Evolutionary conservation across 2,888 invertebrate species (phyloP), one percentile per base, ranked within the genome.

Genomic region (Aphrophora alni): DNA sequence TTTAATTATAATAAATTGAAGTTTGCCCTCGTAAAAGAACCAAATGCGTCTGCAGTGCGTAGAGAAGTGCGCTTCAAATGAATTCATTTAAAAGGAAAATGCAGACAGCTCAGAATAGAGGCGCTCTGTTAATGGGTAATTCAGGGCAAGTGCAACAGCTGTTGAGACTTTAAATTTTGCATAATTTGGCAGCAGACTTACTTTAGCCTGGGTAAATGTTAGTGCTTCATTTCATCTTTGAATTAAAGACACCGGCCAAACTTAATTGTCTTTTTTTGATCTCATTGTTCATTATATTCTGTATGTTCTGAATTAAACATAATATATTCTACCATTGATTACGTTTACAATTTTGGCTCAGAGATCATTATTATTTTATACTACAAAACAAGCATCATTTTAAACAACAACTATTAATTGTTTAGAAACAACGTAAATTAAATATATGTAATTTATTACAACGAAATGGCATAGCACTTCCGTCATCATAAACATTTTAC

Each of bases 151-250:
- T 21, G 59, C 59, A 21, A 59, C 59, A 59, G 59, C 12, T 59
- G 59, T 59, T 21, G n/a, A 59, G 59, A 59, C 59, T 59, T 59
- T 59, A 59, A 59, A 59, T 59, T 59, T 21, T 59, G 59, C 21
- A 59, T 59, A 59, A 59, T 59, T 59, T 59, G 59, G 59, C 59
- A 59, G 59, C 59, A 21, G n/a, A n/a, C 21, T 59, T 59, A 59
- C 59, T 59, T 59, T 59, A 59, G 21, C 59, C 33, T 3, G 33
- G 8, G 8, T 33, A 33, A 33, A 33, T 33, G 33, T 33, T 33
- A 21, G 59, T 12, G n/a, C n/a, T 59, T 59, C 21, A 44, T 44
- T 44, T 14, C 44, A 44, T 44, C 44, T 44, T 44, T 44, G 44
- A 44, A 59, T 59, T 12, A 59, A 59, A 59, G 5, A n/a, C 59